Evolutionary conservation across 2,113 vertebrate species (phyloP).

Genomic region (Bufo gargarizans): DNA sequence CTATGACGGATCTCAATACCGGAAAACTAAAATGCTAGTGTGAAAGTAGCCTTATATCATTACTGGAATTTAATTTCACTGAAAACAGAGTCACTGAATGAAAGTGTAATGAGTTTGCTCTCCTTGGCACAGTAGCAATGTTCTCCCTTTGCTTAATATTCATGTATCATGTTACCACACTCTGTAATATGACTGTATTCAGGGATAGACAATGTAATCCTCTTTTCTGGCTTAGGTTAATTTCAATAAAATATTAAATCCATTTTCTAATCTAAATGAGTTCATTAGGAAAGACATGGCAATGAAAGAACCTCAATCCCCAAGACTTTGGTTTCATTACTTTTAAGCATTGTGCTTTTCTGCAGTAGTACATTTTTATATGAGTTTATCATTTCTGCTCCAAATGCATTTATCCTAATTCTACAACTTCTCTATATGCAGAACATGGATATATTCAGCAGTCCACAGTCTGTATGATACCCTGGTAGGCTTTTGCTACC

Average conservation of each 20-base stretch:
- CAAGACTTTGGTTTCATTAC: slow-evolving; percentile 83
- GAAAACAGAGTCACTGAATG: slow-evolving; percentile 72
- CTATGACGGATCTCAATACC: too few relatives aligned
- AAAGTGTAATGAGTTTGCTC: slow-evolving; percentile 75
- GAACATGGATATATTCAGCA: slow-evolving; percentile 80
- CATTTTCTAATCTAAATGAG: slow-evolving; percentile 88
- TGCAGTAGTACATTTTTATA: slow-evolving; percentile 83
- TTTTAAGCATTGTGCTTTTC: slow-evolving; percentile 75
- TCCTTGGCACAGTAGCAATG: slow-evolving; percentile 73
- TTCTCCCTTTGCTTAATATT: slow-evolving; percentile 78
- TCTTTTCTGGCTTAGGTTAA: slow-evolving; percentile 85
- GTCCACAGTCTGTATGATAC: slow-evolving; percentile 76
- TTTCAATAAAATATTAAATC: slow-evolving; percentile 88
- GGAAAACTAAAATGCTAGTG: too few relatives aligned
- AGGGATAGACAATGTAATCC: slow-evolving; percentile 83
- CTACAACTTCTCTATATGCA: slow-evolving; percentile 78
- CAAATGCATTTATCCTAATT: slow-evolving; percentile 85
- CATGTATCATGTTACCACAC: slow-evolving; percentile 77
- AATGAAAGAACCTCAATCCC: slow-evolving; percentile 81
- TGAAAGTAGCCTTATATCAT: too few relatives aligned
- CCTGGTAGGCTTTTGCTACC: slow-evolving; percentile 80
- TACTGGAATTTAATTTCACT: slow-evolving; percentile 76
- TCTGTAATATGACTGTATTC: slow-evolving; percentile 80
- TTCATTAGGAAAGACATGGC: slow-evolving; percentile 82
- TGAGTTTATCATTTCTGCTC: slow-evolving; percentile 82